Evolutionary conservation across 2,797 vertebrate species (phyloP), one percentile per base, ranked within the genome.

Genomic region (Enteromius radiatus): DNA sequence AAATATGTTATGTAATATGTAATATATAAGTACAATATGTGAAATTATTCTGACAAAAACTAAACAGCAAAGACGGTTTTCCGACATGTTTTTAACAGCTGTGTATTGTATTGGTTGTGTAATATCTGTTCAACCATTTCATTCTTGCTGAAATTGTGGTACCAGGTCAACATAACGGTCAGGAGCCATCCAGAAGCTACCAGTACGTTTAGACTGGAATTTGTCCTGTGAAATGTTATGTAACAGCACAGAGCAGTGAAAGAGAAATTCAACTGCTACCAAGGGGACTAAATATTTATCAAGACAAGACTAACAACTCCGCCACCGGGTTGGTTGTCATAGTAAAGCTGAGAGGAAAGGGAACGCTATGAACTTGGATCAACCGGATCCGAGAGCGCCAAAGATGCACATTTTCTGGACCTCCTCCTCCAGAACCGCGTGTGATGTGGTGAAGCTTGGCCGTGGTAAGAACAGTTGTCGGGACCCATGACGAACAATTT

Each of bases 281-380:
- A 79, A 67, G 61, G 75, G 84, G 75, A 82, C 68, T 54, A 85
- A 82, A 82, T 82, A 85, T 82, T 85, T 85, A 82, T 77, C 68
- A 67, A 41, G 75, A 73, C 36, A 63, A 82, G 76, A 82, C 41
- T 19, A 54, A 85, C 3, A 38, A 65, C 45, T 15, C 23, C 0
- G 19, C 61, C 71, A 73, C 47, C 12, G 1, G 65, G 54, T 56
- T 45, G 61, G 80, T 56, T 59, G 47, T 61, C 19, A 67, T 75
- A 49, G 70, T 41, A 36, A 80, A 63, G 33, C 1, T 2, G 11
- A 75, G 17, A 68, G 23, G 28, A 33, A n/a, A 70, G 63, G 36
- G 68, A 63, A 54, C 12, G 43, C 56, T 12, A 19, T 21, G 41
- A 76, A 64, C 11, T 12, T 76, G 63, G 73, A 54, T 38, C 17